phyloP scores from a whole-genome alignment of 2,888 invertebrate species.

The Orchesellides sinensis region DNA sequence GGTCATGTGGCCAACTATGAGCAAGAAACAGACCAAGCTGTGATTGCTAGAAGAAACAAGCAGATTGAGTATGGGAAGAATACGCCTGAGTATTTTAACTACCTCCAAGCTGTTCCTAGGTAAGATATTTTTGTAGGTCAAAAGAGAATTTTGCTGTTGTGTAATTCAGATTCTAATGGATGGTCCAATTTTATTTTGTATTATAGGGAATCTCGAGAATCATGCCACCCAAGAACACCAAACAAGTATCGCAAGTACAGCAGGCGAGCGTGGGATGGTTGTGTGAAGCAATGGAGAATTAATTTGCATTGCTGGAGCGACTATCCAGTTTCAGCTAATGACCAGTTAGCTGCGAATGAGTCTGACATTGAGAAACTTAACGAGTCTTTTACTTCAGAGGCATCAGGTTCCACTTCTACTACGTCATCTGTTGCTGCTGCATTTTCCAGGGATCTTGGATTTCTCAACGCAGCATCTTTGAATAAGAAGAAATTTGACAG shows the following conservation, averaged over 20 bases:
- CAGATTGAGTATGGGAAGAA: slow-evolving; percentile 74
- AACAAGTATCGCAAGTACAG: slow-evolving; percentile 92
- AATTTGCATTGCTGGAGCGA: slow-evolving; percentile 86
- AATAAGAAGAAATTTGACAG: neutral
- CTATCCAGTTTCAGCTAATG: slow-evolving; percentile 18
- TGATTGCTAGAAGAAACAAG: slow-evolving; percentile 66
- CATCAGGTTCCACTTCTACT: slow-evolving; percentile 57
- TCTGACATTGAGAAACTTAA: slow-evolving; percentile 42
- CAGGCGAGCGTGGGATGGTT: slow-evolving; percentile 93
- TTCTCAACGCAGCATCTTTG: neutral
- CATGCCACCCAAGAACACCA: slow-evolving; percentile 92
- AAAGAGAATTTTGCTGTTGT: neutral
- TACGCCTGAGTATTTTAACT: slow-evolving; percentile 71
- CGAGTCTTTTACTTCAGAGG: slow-evolving; percentile 66
- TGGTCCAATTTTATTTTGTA: neutral
- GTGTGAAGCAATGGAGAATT: slow-evolving; percentile 91
- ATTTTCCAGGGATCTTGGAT: slow-evolving; percentile 53
- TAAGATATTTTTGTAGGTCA: slow-evolving; percentile 27
- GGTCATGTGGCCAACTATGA: slow-evolving; percentile 46
- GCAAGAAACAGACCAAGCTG: slow-evolving; percentile 66
- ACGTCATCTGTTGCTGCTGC: slow-evolving; percentile 67
- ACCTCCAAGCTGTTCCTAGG: slow-evolving; percentile 69
- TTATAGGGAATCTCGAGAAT: slow-evolving; percentile 80
- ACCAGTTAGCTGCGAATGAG: slow-evolving; percentile 30
- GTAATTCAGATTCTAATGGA: neutral